phyloP scores from a whole-genome alignment of 2,888 invertebrate genomes.

The Acanthopleura granulata region DNA sequence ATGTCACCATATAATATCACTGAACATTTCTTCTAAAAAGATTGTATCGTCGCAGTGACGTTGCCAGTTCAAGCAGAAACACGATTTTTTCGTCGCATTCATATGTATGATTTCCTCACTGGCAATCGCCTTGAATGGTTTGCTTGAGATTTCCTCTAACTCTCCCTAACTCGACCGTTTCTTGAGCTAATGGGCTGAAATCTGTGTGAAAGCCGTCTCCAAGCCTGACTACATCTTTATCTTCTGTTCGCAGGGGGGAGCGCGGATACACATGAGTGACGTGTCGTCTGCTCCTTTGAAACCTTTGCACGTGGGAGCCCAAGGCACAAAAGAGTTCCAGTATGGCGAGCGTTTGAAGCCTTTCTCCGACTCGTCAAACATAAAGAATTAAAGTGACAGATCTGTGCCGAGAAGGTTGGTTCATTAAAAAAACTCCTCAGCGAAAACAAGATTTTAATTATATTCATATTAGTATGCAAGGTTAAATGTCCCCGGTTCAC shows the following conservation, averaged over 20 bases:
- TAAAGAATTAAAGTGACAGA: conserved; percentile 6
- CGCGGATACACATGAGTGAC: conserved; percentile 1
- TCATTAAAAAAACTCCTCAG: too few species aligned
- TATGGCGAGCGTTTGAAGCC: neutral
- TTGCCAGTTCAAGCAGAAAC: conserved; percentile 15
- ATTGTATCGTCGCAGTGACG: too few species aligned
- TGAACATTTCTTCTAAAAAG: too few species aligned
- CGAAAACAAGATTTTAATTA: too few species aligned
- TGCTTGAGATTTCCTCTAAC: neutral
- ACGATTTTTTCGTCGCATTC: neutral
- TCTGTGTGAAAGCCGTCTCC: neutral
- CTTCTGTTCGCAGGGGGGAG: conserved; percentile 3
- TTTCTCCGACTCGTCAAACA: neutral
- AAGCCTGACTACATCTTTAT: conserved; percentile 10
- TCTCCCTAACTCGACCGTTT: neutral
- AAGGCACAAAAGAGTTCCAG: neutral
- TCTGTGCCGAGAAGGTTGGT: neutral
- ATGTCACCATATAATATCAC: too few species aligned
- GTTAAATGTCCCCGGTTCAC: too few species aligned
- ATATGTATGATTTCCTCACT: neutral
- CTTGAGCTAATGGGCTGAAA: neutral
- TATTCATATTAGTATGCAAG: too few species aligned
- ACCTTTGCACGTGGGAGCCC: conserved; percentile 1
- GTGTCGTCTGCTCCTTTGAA: neutral
- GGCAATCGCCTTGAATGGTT: neutral